Percentiles rank a stretch among this genome's conserved stretches.
Conservation (phyloP, 2,888 invertebrate species). For the Tortrix viridana region DNA sequence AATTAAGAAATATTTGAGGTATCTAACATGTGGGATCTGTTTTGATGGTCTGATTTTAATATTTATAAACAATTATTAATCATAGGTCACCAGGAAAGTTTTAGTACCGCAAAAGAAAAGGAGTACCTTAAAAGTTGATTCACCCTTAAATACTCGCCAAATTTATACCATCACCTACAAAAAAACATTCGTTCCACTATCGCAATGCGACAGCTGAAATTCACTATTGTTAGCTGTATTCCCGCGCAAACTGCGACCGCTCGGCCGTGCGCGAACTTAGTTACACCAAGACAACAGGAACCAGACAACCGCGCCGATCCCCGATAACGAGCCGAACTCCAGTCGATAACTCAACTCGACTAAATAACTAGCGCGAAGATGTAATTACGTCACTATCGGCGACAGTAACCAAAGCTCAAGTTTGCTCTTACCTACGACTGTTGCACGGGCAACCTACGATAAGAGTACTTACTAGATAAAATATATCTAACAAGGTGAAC, state of each 20-base stretch:
- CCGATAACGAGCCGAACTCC: constrained; percentile 29
- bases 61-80: too few relatives aligned
- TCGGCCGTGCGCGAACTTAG: constrained; percentile 16
- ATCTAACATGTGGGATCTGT: too few relatives aligned
- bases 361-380: constrained; percentile 25
- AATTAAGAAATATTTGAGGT: too few relatives aligned
- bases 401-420: constrained; percentile 19
- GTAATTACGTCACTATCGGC: constrained; percentile 26
- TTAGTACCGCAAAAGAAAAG: too few relatives aligned
- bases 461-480: background rate
- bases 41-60: too few relatives aligned
- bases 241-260: constrained; percentile 13
- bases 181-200: constrained; percentile 5
- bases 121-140: too few relatives aligned
- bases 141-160: too few relatives aligned
- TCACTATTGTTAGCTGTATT: constrained; percentile 23
- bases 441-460: background rate
- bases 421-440: background rate
- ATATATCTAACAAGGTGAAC: too few relatives aligned
- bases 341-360: constrained; percentile 16
- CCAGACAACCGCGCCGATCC: constrained; percentile 24
- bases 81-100: too few relatives aligned
- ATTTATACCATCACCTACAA: too few relatives aligned
- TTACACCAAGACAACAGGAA: constrained; percentile 28
- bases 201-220: constrained; percentile 18